A percentile compares a stretch with the other conserved stretches of the same genome.
Evolutionary conservation across 1,140 invertebrate species (phyloP).

Genomic region (Drosophila kepulauana): DNA sequence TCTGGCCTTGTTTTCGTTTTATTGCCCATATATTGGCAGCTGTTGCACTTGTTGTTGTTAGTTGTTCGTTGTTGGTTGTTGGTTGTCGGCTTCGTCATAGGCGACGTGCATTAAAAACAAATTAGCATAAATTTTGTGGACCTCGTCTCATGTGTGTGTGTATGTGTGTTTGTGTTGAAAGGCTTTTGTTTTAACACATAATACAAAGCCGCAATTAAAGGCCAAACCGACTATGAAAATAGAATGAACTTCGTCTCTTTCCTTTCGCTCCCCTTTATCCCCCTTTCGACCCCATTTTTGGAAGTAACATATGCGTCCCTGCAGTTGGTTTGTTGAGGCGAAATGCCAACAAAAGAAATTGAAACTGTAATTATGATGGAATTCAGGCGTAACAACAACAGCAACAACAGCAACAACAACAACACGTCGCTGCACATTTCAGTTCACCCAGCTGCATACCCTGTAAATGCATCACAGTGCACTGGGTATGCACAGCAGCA

Average conservation of each 20-base stretch:
- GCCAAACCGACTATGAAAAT: conserved; percentile 35
- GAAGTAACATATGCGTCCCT: conserved; percentile 33
- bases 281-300: background rate
- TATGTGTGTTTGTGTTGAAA: background rate
- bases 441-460: background rate
- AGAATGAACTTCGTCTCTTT: conserved; percentile 17
- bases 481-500: too few species aligned
- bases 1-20: conserved; percentile 5
- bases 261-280: background rate
- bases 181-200: conserved; percentile 38
- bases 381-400: conserved; percentile 34
- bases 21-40: conserved; percentile 22
- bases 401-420: conserved; percentile 18
- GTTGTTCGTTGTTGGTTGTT: background rate
- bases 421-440: conserved; percentile 12
- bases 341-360: conserved; percentile 60
- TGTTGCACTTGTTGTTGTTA: background rate
- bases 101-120: conserved; percentile 61
- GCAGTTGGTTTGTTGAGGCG: conserved; percentile 25
- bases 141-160: background rate
- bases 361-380: conserved; percentile 71
- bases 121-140: conserved; percentile 52
- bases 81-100: conserved; percentile 13
- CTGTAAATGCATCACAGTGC: background rate
- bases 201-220: conserved; percentile 47